Evolutionary conservation across 2,113 vertebrate species (phyloP).

Genomic region (Lota lota): DNA sequence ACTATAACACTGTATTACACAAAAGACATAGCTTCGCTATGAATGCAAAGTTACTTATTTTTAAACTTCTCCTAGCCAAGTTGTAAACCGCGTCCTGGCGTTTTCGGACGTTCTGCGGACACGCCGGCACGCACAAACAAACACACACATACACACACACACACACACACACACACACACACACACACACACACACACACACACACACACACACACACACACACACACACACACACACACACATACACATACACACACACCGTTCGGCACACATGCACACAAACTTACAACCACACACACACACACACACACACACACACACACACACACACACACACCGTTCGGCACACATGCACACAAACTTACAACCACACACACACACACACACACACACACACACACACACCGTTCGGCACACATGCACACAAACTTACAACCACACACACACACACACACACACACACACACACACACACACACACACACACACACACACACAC

Average conservation of each 20-base stretch:
- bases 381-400: background rate
- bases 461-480: too few species aligned
- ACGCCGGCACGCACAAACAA: conserved; percentile 1
- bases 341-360: background rate
- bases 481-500: too few species aligned
- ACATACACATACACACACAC: background rate
- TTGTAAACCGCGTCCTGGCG: background rate
- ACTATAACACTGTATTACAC: conserved; percentile 18
- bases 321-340: background rate
- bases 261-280: background rate
- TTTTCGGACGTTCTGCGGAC: background rate
- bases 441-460: too few species aligned
- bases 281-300: background rate
- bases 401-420: too few species aligned
- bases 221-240: background rate
- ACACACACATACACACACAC: conserved; percentile 8
- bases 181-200: conserved; percentile 1
- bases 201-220: conserved; percentile 4
- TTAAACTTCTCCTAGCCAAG: background rate
- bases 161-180: conserved; percentile 7
- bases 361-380: background rate
- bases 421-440: background rate
- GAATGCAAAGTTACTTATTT: background rate
- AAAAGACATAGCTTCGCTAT: background rate
- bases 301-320: conserved; percentile 4